These are phyloP conservation scores for Lordiphosa clarofinis DNA, from an alignment of 1,140 invertebrate species.

Conservation along the genomic window DNA sequence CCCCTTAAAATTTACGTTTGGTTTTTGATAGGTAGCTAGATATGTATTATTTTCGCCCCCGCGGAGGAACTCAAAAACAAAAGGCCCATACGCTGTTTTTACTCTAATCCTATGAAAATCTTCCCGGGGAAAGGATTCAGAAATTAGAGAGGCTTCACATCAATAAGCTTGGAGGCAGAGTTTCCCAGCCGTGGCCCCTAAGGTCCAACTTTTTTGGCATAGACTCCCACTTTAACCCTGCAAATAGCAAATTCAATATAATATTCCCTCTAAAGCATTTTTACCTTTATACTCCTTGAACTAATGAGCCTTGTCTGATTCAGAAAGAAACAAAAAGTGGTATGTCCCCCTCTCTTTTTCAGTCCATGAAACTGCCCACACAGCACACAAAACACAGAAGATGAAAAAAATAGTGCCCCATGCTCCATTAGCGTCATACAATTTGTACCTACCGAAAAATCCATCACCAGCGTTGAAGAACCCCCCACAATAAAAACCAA, in stretches of 20 bases:
- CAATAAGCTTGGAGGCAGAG: too few relatives aligned
- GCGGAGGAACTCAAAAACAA: too few relatives aligned
- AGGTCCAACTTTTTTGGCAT: too few relatives aligned
- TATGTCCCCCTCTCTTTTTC: slow-evolving; percentile 1
- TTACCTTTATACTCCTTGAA: slow-evolving; percentile 27
- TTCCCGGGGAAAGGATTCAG: too few relatives aligned
- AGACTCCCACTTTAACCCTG: not conserved
- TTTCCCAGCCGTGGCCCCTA: too few relatives aligned
- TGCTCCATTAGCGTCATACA: slow-evolving; percentile 68
- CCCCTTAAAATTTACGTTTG: too few relatives aligned
- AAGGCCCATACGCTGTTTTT: too few relatives aligned
- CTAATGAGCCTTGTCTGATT: slow-evolving; percentile 55
- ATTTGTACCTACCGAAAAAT: slow-evolving; percentile 72
- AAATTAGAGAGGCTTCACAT: too few relatives aligned
- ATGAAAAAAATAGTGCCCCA: slow-evolving; percentile 28
- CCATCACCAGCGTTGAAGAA: slow-evolving; percentile 50
- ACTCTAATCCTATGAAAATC: too few relatives aligned
- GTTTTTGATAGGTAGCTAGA: too few relatives aligned
- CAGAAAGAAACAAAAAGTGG: slow-evolving; percentile 8
- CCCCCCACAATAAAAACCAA: slow-evolving; percentile 71
- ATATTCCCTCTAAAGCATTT: slow-evolving; percentile 21
- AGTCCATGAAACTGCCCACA: slow-evolving; percentile 15
- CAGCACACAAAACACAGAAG: not conserved
- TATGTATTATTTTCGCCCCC: too few relatives aligned
- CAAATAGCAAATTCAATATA: slow-evolving; percentile 4